These are phyloP conservation scores for Zosterops lateralis DNA, from an alignment of 2,113 vertebrate species.

Conservation along the genomic window DNA sequence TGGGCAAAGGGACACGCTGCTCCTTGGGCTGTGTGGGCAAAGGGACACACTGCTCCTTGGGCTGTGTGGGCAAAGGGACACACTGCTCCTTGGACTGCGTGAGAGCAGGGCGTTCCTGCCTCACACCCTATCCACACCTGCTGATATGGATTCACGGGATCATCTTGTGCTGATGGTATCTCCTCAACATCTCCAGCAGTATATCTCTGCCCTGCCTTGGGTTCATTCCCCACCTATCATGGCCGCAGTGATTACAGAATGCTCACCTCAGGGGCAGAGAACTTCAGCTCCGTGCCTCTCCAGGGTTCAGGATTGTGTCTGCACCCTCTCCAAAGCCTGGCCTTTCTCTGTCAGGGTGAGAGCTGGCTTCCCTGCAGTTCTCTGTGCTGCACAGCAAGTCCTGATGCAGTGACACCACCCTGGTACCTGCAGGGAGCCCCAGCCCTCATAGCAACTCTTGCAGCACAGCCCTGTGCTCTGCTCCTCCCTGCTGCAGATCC, in stretches of 20 bases:
- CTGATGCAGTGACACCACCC: neutral
- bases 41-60: neutral
- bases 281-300: neutral
- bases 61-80: neutral
- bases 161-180: accelerated
- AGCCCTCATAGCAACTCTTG: neutral
- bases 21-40: neutral
- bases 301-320: neutral
- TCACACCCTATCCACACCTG: neutral
- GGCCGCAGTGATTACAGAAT: neutral
- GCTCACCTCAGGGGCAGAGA: neutral
- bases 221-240: neutral
- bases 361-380: neutral
- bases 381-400: neutral
- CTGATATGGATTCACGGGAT: accelerated
- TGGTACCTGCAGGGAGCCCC: neutral
- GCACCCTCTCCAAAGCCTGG: neutral
- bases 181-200: neutral
- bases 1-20: neutral
- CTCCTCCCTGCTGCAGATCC: conserved; percentile 45
- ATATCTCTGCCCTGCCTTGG: neutral
- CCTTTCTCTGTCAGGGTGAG: neutral
- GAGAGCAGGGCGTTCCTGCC: neutral
- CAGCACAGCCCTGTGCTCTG: conserved; percentile 9
- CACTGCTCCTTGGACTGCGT: accelerated